Evolutionary conservation across 35 echinoderm and acorn worm genomes (phyloP), one percentile per base, ranked within the genome.

Genomic region (Diadema setosum): DNA sequence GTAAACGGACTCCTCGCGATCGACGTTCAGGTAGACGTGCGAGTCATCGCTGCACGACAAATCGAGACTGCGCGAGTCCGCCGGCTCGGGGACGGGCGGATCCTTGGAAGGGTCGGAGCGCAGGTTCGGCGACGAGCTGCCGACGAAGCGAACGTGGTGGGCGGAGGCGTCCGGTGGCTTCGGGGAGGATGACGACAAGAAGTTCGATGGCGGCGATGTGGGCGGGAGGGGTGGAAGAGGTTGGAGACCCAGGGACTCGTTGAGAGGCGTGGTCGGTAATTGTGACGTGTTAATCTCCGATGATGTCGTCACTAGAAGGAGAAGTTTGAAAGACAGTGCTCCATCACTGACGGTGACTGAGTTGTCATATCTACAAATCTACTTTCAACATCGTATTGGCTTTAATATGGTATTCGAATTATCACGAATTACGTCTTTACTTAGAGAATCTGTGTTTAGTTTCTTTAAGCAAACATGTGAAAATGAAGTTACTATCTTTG

Each of bases 1-100:
- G 44, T 78, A 78, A 34, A 78, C 37, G 35, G 73, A 78, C 9
- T 78, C 73, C 44, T 78, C 73, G 73, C 73, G 73, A 18, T 78
- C 73, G 2, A 78, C 73, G n/a, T 78, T 78, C 1, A 78, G 73
- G 8, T 78, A 78, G 1, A 78, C 73, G n/a, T 78, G 73, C 0
- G 73, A 78, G 44, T 20, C 73, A 20, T 78, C 73, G 20, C 39
- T 44, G 39, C 27, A 41, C 24, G 73, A 78, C 11, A 41, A 78
- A 41, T 78, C 73, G 37, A 78, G 12, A 25, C 73, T 78, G 9
- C 73, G 29, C 1, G 73, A 42, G n/a, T 78, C 73, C 7, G 73
- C 12, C 3, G 73, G 73, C 23, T 78, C 73, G 0, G 73, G 73
- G 11, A 78, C 30, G 15, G 73, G 73, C 29, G 73, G 73, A 44